Evolutionary conservation across 1,140 invertebrate genomes (phyloP), one percentile per base, ranked within the genome.

Genomic region (Apis cerana): DNA sequence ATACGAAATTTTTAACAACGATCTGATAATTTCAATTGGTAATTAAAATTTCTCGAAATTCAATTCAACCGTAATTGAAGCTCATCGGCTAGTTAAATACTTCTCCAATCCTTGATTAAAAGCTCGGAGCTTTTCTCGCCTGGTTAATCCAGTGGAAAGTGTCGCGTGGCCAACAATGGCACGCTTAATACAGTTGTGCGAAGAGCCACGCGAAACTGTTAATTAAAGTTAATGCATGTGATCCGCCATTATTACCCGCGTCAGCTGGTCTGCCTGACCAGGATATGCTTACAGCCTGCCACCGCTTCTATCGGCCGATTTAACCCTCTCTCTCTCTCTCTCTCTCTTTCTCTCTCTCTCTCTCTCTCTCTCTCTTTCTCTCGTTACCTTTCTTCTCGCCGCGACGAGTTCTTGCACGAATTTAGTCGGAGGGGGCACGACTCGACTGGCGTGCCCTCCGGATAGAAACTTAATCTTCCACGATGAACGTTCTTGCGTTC

Each of bases 161-260:
- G 62, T 19, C 15, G 27, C 27, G 65, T 69, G 65, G 68, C 59
- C 59, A 12, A 15, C 17, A 33, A 58, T 59, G 50, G 54, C n/a
- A 15, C 19, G 65, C 75, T 86, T 89, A 86, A 90, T 86, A 86
- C 75, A 68, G 75, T 27, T 27, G 65, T 71, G 69, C 79, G 80
- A 88, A 88, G 79, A 89, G 67, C 82, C 81, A 80, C 82, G 87
- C 89, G 84, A 85, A 85, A 86, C 88, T 88, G 86, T 90, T 90
- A 90, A 90, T 90, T 90, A 90, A 90, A 90, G 88, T 90, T 90
- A 89, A 88, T 86, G 82, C 86, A 88, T 82, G 89, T 85, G 75
- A 80, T 77, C 82, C 65, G 82, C 74, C 52, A 65, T 61, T 79
- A 85, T 85, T 86, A 86, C 74, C n/a, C 64, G 85, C 87, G 89